phyloP scores from a whole-genome alignment of 1,140 invertebrate genomes.

The Epicauta chinensis region DNA sequence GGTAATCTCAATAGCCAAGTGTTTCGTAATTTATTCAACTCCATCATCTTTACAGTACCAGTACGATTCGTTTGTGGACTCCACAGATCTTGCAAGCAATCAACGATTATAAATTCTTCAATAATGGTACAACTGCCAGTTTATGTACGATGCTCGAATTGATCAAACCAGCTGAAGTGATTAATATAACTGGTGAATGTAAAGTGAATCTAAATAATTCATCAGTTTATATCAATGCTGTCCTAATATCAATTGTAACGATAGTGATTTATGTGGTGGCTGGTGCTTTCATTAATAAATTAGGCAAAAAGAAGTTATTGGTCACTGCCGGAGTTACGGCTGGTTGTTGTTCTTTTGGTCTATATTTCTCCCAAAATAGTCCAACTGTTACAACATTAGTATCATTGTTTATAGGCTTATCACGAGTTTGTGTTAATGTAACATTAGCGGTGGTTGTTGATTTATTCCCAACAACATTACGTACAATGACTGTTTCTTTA shows the following conservation, averaged over 20 bases:
- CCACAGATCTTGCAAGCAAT: constrained; percentile 56
- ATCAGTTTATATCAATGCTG: constrained; percentile 33
- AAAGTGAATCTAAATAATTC: constrained; percentile 20
- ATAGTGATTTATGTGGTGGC: constrained; percentile 43
- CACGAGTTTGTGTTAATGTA: constrained; percentile 28
- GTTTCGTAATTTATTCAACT: too few relatives aligned
- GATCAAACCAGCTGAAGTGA: constrained; percentile 12
- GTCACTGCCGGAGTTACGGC: too few relatives aligned
- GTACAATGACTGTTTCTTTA: constrained; percentile 30
- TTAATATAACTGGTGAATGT: constrained; percentile 2
- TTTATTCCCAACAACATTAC: constrained; percentile 38
- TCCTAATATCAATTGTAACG: constrained; percentile 41
- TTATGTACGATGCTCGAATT: constrained; percentile 30
- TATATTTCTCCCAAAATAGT: constrained; percentile 30
- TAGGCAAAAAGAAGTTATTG: constrained; percentile 37
- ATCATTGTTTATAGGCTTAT: constrained; percentile 23
- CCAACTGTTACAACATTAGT: constrained; percentile 17
- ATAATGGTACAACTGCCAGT: constrained; percentile 14
- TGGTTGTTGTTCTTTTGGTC: constrained; percentile 11
- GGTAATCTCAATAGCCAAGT: constrained; percentile 20
- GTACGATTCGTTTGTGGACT: constrained; percentile 53
- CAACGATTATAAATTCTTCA: constrained; percentile 30
- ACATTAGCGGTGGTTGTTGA: constrained; percentile 32
- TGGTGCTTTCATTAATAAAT: constrained; percentile 39
- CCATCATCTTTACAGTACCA: constrained; percentile 43